These are phyloP conservation scores for Ariopsis seemanni DNA, from an alignment of 2,113 vertebrate genomes.

Conservation along the genomic window DNA sequence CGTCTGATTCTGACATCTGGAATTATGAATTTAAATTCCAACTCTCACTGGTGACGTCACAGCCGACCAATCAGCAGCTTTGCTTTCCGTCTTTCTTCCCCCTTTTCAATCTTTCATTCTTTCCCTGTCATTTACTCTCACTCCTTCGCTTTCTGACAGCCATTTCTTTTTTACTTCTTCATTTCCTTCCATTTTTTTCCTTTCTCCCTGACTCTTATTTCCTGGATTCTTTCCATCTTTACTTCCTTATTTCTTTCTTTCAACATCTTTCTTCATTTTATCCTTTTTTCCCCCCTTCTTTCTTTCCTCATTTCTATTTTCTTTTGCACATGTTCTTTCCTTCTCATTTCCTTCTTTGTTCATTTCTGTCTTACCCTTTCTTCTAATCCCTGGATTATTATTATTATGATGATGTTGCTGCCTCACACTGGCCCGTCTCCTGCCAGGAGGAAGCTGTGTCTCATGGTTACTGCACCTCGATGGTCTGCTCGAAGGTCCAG, in stretches of 20 bases:
- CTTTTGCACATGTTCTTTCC: not conserved
- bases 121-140: not conserved
- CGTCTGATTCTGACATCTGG: too few relatives aligned
- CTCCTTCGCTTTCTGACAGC: not conserved
- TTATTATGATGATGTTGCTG: not conserved
- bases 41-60: not conserved
- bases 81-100: not conserved
- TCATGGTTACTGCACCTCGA: constrained; percentile 77
- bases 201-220: not conserved
- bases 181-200: not conserved
- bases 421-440: too few relatives aligned
- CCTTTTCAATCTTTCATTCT: not conserved
- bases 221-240: not conserved
- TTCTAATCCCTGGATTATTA: not conserved
- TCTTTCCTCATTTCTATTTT: not conserved
- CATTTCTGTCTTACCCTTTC: not conserved
- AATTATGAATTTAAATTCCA: not conserved
- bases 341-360: not conserved
- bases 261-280: too few relatives aligned
- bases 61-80: not conserved
- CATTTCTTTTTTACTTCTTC: not conserved
- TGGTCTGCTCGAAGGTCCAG: constrained; percentile 94
- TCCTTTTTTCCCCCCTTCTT: too few relatives aligned
- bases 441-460: not conserved
- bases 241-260: not conserved